A percentile compares a stretch with the other conserved stretches of the same genome.
phyloP scores from a whole-genome alignment of 2,113 vertebrate species.

The Mus musculus region DNA sequence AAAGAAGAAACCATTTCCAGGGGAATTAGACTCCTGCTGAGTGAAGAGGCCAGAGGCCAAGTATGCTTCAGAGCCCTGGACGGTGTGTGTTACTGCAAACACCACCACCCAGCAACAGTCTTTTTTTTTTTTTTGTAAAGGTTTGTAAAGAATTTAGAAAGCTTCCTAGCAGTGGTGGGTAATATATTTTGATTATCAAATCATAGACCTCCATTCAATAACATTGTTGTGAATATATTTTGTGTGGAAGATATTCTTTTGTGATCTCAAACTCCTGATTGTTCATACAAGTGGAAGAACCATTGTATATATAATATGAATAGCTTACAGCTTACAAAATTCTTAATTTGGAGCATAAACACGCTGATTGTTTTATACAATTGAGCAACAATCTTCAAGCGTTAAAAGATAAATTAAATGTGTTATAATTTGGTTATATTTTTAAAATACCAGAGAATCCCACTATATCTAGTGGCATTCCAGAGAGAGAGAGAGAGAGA shows the following conservation, averaged over 20 bases:
- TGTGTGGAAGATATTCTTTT: neutral
- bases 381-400: neutral
- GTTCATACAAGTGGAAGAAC: neutral
- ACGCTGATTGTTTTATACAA: neutral
- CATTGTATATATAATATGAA: neutral
- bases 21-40: neutral
- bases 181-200: neutral
- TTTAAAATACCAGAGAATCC: neutral
- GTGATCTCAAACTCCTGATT: neutral
- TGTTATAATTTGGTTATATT: slow-evolving; percentile 11
- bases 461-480: neutral
- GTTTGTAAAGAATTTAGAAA: neutral
- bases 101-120: neutral
- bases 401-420: neutral
- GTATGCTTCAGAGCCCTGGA: neutral
- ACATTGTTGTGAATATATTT: neutral
- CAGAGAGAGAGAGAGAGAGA: no score
- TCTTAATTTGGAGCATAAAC: neutral
- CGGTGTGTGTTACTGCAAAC: neutral
- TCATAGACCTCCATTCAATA: neutral
- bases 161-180: neutral
- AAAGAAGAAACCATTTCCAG: neutral
- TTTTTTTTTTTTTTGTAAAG: neutral
- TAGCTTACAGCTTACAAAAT: neutral
- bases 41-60: rapidly evolving